Evolutionary conservation across 2,113 vertebrate genomes (phyloP).

Genomic region (Thoracochromis brauschi): DNA sequence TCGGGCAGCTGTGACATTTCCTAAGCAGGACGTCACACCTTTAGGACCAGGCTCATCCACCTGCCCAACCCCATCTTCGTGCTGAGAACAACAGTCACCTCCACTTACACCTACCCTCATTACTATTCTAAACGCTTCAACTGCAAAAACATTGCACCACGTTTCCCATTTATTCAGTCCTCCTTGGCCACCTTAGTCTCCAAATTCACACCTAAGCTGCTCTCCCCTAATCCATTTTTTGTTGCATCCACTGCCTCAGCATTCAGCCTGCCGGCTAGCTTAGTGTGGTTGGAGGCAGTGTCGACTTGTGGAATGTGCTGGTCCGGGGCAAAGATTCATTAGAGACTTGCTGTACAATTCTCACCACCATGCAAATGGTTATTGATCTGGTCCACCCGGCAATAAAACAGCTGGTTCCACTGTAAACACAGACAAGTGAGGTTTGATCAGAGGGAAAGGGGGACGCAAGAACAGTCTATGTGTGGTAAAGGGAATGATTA

Average conservation of each 20-base stretch:
- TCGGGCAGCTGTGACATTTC: constrained; percentile 65
- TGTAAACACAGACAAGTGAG: constrained; percentile 58
- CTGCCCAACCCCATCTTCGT: constrained; percentile 19
- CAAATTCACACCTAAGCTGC: neutral
- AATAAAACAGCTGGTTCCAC: constrained; percentile 33
- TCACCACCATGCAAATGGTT: constrained; percentile 56
- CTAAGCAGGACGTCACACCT: constrained; percentile 71
- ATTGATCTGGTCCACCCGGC: constrained; percentile 52
- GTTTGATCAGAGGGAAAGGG: constrained; percentile 3
- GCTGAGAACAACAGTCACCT: constrained; percentile 35
- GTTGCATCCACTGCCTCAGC: constrained; percentile 26
- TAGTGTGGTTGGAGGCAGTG: constrained; percentile 47
- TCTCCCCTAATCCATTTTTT: neutral
- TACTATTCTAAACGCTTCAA: constrained; percentile 39
- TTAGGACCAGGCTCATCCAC: constrained; percentile 37
- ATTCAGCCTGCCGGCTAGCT: constrained; percentile 26
- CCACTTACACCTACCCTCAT: constrained; percentile 24
- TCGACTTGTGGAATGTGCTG: constrained; percentile 75
- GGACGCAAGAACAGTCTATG: neutral
- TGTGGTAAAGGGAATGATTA: neutral
- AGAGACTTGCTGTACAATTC: constrained; percentile 71
- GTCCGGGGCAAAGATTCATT: constrained; percentile 68
- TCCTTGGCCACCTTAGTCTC: neutral
- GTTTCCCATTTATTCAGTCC: constrained; percentile 10
- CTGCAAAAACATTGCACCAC: constrained; percentile 43